Evolutionary conservation across 35 echinoderm and acorn worm species (phyloP).

Genomic region (Diadema setosum): DNA sequence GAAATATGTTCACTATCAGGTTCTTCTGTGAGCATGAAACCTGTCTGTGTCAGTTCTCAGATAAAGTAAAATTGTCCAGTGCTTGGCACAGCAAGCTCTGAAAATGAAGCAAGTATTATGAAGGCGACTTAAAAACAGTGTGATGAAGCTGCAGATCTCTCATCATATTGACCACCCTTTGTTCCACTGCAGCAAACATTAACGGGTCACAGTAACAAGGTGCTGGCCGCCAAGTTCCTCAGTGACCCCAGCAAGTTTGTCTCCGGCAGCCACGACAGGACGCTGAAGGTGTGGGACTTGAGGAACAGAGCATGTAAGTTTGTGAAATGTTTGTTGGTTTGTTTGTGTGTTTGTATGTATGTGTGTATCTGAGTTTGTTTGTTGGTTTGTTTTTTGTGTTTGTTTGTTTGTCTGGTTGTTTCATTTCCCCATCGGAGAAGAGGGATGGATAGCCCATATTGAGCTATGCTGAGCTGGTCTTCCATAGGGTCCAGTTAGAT

Average conservation of each 20-base stretch:
- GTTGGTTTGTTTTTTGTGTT: neutral
- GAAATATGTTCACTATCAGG: no score
- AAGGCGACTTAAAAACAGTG: no score
- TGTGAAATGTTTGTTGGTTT: neutral
- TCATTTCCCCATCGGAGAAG: neutral
- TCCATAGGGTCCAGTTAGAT: no score
- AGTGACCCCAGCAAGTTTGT: slow-evolving; percentile 92
- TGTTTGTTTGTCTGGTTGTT: neutral
- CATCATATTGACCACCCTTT: neutral
- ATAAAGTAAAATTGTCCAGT: no score
- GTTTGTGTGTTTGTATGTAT: neutral
- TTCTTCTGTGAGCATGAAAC: no score
- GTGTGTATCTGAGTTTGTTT: neutral
- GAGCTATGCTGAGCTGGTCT: no score
- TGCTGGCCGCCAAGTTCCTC: slow-evolving; percentile 84
- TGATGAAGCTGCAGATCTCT: no score
- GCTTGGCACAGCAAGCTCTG: no score
- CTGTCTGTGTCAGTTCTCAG: no score
- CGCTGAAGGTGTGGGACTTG: slow-evolving; percentile 96
- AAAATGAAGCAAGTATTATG: no score
- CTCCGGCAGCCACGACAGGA: slow-evolving; percentile 97
- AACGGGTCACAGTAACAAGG: slow-evolving; percentile 92
- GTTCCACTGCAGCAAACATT: slow-evolving; percentile 81
- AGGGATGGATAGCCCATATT: no score
- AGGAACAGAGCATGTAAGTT: slow-evolving; percentile 88